Conservation (phyloP, 2,797 vertebrate species). For the Diceros bicornis region DNA sequence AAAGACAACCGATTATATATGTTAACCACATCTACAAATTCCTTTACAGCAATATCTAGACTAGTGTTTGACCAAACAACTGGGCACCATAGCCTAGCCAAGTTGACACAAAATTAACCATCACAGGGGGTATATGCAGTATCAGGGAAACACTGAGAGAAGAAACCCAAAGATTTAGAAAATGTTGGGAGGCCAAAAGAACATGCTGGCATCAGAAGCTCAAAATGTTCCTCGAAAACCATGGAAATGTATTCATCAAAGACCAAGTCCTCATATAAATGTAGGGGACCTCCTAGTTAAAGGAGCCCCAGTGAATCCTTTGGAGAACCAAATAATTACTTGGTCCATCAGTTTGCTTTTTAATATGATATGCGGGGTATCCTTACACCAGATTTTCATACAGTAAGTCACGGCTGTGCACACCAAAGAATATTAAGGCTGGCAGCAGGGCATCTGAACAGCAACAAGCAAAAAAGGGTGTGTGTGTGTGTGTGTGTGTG, state of each 20-base stretch:
- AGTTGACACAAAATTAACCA: not conserved
- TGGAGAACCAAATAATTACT: not conserved
- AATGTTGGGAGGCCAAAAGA: not conserved
- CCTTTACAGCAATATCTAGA: not conserved
- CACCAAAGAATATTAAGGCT: not conserved
- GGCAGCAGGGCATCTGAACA: not conserved
- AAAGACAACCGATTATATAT: not conserved
- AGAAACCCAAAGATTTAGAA: not conserved
- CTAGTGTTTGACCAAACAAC: not conserved
- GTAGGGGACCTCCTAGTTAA: not conserved
- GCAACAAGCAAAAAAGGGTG: not conserved
- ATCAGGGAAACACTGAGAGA: not conserved
- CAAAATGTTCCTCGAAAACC: slow-evolving; percentile 26
- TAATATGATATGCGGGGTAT: not conserved
- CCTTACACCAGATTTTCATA: not conserved
- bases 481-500: too few species aligned
- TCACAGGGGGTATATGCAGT: not conserved
- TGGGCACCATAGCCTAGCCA: not conserved
- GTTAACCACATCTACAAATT: not conserved
- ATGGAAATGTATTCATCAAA: not conserved
- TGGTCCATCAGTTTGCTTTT: not conserved
- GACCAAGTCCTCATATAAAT: not conserved
- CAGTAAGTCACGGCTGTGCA: not conserved
- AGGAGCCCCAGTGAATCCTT: not conserved
- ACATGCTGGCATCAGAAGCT: not conserved